Evolutionary conservation across 2,113 vertebrate species (phyloP).

Genomic region (Donacobius atricapilla): DNA sequence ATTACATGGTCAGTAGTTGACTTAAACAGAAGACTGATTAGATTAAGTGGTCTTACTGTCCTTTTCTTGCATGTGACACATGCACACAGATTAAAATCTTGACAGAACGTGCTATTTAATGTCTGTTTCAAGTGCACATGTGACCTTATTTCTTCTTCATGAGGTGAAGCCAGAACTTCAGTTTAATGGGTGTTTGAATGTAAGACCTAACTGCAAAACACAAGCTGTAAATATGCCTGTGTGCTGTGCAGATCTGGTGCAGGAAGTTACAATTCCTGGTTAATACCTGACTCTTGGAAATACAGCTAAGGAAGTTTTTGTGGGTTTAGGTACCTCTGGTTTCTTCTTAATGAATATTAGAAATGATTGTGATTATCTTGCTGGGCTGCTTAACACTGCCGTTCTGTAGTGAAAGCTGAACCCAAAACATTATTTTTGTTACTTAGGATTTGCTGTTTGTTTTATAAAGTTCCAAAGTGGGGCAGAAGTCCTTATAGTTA

Average conservation of each 20-base stretch:
- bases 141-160: not conserved
- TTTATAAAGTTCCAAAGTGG: not conserved
- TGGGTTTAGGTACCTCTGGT: not conserved
- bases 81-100: not conserved
- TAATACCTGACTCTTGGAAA: not conserved
- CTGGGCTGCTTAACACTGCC: not conserved
- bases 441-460: not conserved
- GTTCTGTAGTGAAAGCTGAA: not conserved
- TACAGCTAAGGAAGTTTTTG: not conserved
- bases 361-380: not conserved
- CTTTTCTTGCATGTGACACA: not conserved
- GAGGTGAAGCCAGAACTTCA: not conserved
- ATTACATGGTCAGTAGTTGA: not conserved
- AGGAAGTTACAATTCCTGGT: not conserved
- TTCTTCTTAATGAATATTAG: not conserved
- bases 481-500: not conserved
- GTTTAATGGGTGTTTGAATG: not conserved
- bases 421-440: not conserved
- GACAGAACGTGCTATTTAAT: not conserved
- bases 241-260: not conserved
- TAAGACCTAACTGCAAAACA: not conserved
- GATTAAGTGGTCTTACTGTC: not conserved
- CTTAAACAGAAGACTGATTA: not conserved
- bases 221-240: not conserved
- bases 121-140: not conserved